Conservation (phyloP, 2,113 vertebrate species). For the Spheniscus mendiculus region DNA sequence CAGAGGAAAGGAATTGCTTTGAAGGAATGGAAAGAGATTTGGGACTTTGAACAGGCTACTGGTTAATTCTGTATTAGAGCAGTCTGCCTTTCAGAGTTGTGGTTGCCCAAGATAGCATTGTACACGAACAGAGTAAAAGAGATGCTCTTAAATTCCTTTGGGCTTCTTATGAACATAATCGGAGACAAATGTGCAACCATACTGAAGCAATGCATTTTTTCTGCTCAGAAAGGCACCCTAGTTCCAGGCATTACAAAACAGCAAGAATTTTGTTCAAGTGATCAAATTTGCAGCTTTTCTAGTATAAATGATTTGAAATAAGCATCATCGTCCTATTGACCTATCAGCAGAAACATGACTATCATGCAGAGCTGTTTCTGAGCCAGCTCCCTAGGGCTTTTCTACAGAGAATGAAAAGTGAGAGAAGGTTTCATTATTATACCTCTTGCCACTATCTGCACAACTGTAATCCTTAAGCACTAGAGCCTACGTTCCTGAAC, state of each 20-base stretch:
- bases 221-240: neutral
- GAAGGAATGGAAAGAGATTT: neutral
- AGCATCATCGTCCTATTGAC: neutral
- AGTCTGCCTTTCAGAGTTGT: neutral
- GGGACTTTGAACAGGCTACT: neutral
- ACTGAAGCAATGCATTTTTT: neutral
- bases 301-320: neutral
- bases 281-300: constrained; percentile 20
- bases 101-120: neutral
- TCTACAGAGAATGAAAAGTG: neutral
- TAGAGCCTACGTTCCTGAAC: neutral
- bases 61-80: neutral
- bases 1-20: neutral
- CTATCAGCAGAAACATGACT: neutral
- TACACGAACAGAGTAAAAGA: neutral
- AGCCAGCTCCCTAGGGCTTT: neutral
- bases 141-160: neutral
- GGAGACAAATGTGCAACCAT: neutral
- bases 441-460: neutral
- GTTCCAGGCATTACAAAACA: neutral
- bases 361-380: neutral
- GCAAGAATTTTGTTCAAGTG: neutral
- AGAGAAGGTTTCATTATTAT: neutral
- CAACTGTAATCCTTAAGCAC: neutral
- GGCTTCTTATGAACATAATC: neutral